Conservation (phyloP, 1,140 invertebrate genomes). For the Bradysia coprophila region DNA sequence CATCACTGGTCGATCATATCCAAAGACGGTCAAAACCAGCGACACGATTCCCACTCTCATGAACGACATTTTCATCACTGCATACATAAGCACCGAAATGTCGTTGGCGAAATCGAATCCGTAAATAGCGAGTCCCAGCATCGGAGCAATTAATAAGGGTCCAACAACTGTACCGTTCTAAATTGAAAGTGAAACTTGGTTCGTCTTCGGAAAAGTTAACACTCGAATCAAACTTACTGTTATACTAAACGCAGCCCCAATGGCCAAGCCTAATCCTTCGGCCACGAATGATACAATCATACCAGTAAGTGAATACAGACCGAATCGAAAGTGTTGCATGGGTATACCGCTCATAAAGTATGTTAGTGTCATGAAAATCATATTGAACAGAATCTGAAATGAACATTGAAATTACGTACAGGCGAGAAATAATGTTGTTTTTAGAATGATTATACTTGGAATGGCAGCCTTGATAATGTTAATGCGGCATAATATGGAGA, state of each 20-base stretch:
- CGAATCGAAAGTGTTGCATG: slow-evolving; percentile 27
- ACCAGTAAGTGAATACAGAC: slow-evolving; percentile 32
- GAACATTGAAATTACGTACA: slow-evolving; percentile 3
- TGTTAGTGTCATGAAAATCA: slow-evolving; percentile 33
- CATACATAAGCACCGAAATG: slow-evolving; percentile 33
- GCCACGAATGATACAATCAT: slow-evolving; percentile 34
- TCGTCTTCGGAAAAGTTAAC: not conserved
- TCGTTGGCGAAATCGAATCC: slow-evolving; percentile 43
- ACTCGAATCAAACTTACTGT: slow-evolving; percentile 26
- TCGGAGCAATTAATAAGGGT: slow-evolving; percentile 36
- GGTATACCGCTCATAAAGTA: slow-evolving; percentile 40
- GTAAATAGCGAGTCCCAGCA: slow-evolving; percentile 41
- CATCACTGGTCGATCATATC: slow-evolving; percentile 31
- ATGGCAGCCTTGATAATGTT: slow-evolving; percentile 43
- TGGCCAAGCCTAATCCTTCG: slow-evolving; percentile 39
- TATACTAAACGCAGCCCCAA: slow-evolving; percentile 42
- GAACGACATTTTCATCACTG: slow-evolving; percentile 39
- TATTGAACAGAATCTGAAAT: slow-evolving; percentile 28
- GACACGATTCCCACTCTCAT: slow-evolving; percentile 38
- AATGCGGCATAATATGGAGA: slow-evolving; percentile 61
- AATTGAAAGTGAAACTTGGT: slow-evolving; percentile 10
- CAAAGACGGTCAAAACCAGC: slow-evolving; percentile 36
- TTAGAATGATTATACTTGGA: slow-evolving; percentile 37
- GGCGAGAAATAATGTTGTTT: slow-evolving; percentile 26
- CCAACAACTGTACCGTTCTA: slow-evolving; percentile 45